Evolutionary conservation across 1,140 invertebrate species (phyloP).

Genomic region (Calycopis cecrops): DNA sequence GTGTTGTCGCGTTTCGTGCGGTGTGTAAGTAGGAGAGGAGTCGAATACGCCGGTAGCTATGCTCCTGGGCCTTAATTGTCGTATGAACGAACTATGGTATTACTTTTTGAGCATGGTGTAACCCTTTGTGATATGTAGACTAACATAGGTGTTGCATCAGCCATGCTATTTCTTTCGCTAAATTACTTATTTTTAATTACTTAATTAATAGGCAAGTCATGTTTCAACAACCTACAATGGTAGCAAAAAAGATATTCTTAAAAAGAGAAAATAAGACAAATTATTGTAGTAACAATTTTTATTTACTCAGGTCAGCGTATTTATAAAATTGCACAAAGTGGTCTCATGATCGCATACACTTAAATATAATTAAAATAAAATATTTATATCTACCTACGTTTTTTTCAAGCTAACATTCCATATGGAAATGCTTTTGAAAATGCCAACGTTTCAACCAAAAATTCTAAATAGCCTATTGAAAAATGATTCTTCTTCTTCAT

Average conservation of each 20-base stretch:
- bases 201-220: no score
- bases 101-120: no score
- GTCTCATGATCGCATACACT: slow-evolving; percentile 34
- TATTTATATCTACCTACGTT: slow-evolving; percentile 32
- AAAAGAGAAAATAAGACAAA: slow-evolving; percentile 14
- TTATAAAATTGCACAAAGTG: slow-evolving; percentile 73
- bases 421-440: slow-evolving; percentile 41
- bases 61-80: no score
- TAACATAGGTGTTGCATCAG: no score
- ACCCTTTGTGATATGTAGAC: no score
- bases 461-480: slow-evolving; percentile 33
- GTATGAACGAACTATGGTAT: no score
- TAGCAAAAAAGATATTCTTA: neutral
- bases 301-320: slow-evolving; percentile 42
- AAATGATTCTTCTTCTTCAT: slow-evolving; percentile 29
- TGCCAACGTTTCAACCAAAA: slow-evolving; percentile 37
- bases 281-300: slow-evolving; percentile 31
- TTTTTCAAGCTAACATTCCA: slow-evolving; percentile 46
- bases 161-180: no score
- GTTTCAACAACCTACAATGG: no score
- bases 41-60: no score
- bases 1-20: no score
- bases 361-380: slow-evolving; percentile 42
- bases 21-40: no score
- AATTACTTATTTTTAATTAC: no score